These are phyloP conservation scores for Eulemur rufifrons DNA, from an alignment of 2,113 vertebrate species.

Conservation along the genomic window DNA sequence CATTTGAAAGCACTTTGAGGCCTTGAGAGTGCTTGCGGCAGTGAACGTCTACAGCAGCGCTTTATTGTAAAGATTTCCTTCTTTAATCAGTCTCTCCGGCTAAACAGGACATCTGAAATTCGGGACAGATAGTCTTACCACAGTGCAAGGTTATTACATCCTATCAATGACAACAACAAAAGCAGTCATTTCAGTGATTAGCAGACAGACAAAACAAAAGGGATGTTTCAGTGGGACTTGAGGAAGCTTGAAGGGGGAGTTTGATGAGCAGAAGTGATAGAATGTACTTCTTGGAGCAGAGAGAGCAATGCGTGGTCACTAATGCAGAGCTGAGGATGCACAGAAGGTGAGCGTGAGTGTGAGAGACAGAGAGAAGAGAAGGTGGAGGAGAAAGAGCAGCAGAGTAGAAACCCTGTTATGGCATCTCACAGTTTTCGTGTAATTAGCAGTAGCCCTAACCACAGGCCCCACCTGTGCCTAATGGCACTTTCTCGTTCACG, in stretches of 20 bases:
- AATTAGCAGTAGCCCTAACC: neutral
- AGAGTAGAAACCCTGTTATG: accelerated
- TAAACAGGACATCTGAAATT: neutral
- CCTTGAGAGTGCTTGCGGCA: accelerated
- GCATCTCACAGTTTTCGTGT: accelerated
- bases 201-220: accelerated
- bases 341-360: neutral
- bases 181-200: neutral
- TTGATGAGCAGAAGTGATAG: neutral
- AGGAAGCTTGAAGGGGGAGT: neutral
- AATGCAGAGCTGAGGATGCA: accelerated
- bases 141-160: neutral
- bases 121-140: neutral
- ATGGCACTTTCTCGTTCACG: neutral
- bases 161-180: accelerated
- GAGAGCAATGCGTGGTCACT: neutral
- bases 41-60: accelerated
- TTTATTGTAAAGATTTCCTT: neutral
- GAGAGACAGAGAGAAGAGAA: too few relatives aligned
- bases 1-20: neutral
- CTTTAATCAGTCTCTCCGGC: neutral
- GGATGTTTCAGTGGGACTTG: accelerated
- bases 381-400: accelerated
- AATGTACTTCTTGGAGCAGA: neutral
- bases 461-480: accelerated